Conservation (phyloP, 2,113 vertebrate genomes). For the Nerophis lumbriciformis region DNA sequence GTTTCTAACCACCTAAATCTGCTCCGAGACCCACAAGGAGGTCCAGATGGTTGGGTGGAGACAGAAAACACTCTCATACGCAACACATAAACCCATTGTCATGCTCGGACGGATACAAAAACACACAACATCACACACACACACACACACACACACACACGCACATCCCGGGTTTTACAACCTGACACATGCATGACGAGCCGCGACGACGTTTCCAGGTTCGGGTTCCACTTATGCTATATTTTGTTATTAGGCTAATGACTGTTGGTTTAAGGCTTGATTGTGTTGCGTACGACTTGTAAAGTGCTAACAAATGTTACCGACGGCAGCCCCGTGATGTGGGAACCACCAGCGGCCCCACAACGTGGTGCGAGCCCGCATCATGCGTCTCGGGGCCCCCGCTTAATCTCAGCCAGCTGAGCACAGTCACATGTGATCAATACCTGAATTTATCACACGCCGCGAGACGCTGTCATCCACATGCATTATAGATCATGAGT, state of each 20-base stretch:
- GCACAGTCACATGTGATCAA: conserved; percentile 56
- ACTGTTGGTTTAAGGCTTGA: not conserved
- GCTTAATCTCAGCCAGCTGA: conserved; percentile 49
- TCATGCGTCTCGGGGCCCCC: conserved; percentile 33
- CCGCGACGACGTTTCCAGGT: not conserved
- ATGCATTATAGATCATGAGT: not conserved
- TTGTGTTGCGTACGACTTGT: not conserved
- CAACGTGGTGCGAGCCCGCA: conserved; percentile 3
- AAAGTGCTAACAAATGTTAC: not conserved
- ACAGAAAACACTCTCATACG: conserved; percentile 30
- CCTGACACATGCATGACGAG: conserved; percentile 7
- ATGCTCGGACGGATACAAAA: not conserved
- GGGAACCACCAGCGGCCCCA: not conserved
- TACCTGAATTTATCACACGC: conserved; percentile 48
- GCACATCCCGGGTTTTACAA: not conserved
- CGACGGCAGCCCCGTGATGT: not conserved
- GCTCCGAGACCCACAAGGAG: conserved; percentile 58
- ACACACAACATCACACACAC: not conserved
- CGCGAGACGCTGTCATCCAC: conserved; percentile 28
- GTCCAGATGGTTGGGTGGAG: conserved; percentile 68
- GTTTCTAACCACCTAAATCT: conserved; percentile 62
- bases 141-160: conserved; percentile 8
- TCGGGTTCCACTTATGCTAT: not conserved
- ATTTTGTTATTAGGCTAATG: not conserved
- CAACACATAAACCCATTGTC: conserved; percentile 5